Conservation (phyloP, 2,888 invertebrate species). For the Iselma pallidipennis region DNA sequence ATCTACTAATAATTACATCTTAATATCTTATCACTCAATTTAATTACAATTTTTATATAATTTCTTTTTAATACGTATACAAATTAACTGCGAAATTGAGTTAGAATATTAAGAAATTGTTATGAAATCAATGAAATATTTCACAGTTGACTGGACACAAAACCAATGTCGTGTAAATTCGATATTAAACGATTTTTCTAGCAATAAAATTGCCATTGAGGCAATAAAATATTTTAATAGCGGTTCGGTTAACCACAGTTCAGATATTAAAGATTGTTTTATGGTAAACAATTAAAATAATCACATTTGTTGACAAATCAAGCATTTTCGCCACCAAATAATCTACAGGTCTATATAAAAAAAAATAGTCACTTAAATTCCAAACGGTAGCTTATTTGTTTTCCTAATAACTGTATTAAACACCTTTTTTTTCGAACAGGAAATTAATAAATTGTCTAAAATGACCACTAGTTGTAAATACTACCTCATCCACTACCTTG, state of each 20-base stretch:
- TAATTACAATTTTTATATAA: neutral
- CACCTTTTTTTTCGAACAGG: no score
- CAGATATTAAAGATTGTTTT: neutral
- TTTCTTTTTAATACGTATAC: no score
- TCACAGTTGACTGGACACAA: neutral
- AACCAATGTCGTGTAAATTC: neutral
- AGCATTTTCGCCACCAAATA: neutral
- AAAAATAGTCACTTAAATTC: no score
- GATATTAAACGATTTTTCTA: neutral
- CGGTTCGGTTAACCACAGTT: neutral
- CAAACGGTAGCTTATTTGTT: no score
- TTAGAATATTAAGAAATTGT: neutral
- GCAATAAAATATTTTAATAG: constrained; percentile 4
- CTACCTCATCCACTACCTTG: no score
- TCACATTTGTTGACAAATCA: neutral
- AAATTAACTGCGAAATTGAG: neutral
- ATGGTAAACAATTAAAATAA: constrained; percentile 3
- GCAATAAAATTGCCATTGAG: neutral
- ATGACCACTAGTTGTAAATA: no score
- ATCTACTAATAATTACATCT: neutral
- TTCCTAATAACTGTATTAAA: no score
- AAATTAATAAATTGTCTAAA: no score
- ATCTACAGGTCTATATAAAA: no score
- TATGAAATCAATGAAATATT: neutral
- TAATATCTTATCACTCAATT: neutral